phyloP scores from a whole-genome alignment of 2,888 invertebrate species.

The Drosophila phalerata region DNA sequence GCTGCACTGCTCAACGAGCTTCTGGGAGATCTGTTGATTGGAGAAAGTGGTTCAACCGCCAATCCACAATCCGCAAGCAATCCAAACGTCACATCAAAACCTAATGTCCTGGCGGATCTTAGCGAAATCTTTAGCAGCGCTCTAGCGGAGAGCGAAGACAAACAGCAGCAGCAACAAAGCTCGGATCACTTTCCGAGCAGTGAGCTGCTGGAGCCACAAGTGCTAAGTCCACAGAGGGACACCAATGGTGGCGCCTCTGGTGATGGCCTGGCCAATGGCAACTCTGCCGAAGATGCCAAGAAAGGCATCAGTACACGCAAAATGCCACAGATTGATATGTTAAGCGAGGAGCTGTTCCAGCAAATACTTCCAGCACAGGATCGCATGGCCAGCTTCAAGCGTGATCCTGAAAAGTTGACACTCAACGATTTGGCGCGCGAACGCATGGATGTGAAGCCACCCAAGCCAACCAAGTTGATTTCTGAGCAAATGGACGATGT shows the following conservation, averaged over 20 bases:
- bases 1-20: conserved; percentile 70
- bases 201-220: conserved; percentile 76
- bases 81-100: conserved; percentile 9
- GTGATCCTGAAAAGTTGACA: conserved; percentile 83
- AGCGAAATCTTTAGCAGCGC: conserved; percentile 76
- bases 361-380: conserved; percentile 87
- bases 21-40: conserved; percentile 65
- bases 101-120: conserved; percentile 72
- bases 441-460: conserved; percentile 49
- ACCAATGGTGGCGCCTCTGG: not conserved
- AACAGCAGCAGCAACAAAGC: conserved; percentile 11
- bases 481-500: conserved; percentile 55
- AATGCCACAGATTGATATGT: conserved; percentile 87
- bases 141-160: conserved; percentile 48
- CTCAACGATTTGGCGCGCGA: conserved; percentile 82
- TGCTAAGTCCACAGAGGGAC: conserved; percentile 22
- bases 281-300: not conserved
- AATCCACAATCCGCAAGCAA: not conserved
- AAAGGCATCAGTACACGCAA: conserved; percentile 47
- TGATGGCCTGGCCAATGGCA: conserved; percentile 47
- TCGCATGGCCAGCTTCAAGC: conserved; percentile 85
- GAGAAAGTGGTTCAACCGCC: conserved; percentile 15
- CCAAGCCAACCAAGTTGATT: not conserved
- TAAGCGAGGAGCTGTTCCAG: conserved; percentile 93
- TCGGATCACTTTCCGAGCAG: conserved; percentile 34